Conservation (phyloP, 2,888 invertebrate genomes). For the Stenichneumon culpator region DNA sequence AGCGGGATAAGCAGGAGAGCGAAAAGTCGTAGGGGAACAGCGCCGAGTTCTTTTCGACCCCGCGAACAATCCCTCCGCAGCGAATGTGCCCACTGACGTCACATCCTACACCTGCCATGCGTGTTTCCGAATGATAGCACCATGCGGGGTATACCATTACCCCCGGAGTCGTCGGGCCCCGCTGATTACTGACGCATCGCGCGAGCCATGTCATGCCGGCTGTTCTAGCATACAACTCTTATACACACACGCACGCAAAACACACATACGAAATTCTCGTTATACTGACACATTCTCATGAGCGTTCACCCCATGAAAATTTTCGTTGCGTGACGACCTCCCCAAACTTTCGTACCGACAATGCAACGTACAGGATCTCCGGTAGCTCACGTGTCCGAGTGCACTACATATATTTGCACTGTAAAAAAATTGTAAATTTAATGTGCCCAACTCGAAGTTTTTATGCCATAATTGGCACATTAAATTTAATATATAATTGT, state of each 20-base stretch:
- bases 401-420: neutral
- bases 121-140: conserved; percentile 83
- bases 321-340: conserved; percentile 79
- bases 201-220: conserved; percentile 58
- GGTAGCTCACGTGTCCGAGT: conserved; percentile 48
- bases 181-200: conserved; percentile 69
- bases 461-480: no score
- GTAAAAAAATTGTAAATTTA: no score
- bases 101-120: conserved; percentile 85
- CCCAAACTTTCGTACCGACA: conserved; percentile 71
- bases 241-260: conserved; percentile 9
- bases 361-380: conserved; percentile 59
- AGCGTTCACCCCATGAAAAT: conserved; percentile 74
- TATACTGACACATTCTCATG: conserved; percentile 52
- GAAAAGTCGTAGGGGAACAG: conserved; percentile 26
- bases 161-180: conserved; percentile 72
- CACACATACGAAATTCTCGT: conserved; percentile 26
- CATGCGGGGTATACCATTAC: conserved; percentile 73
- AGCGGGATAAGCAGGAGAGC: neutral
- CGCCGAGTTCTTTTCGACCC: conserved; percentile 45
- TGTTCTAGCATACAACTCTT: conserved; percentile 30
- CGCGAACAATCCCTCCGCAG: conserved; percentile 45
- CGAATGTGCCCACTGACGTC: conserved; percentile 73
- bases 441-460: no score
- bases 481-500: no score